Evolutionary conservation across 2,888 invertebrate species (phyloP), one percentile per base, ranked within the genome.

Genomic region (Diarsia rubi): DNA sequence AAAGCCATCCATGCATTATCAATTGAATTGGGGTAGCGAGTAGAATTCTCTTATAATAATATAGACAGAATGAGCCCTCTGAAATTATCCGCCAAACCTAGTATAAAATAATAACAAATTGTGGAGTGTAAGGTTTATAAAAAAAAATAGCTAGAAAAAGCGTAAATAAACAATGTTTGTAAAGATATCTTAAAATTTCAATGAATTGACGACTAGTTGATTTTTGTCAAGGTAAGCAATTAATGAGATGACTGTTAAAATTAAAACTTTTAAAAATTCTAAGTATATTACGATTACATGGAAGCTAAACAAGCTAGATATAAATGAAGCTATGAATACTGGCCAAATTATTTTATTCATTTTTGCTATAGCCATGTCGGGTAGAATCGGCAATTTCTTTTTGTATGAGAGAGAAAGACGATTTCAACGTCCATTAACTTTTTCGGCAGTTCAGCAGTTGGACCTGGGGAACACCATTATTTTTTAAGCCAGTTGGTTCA

Each of bases 181-280:
- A 31, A 76, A 67, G n/a, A 21, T 78, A 45, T 27, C 9, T 52
- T 27, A 60, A 24, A 66, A 16, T 65, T 19, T 62, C 16, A 54
- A 19, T 71, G 12, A 24, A n/a, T 31, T 52, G 19, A 19, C 21
- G 49, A 37, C 19, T 37, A 57, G 8, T 72, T n/a, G 9, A 47
- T 72, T 79, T 65, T n/a, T 21, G 27, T 65, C 52, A 27, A 31
- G 16, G 37, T 14, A 66, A 79, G 73, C 80, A 62, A 73, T 79
- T 42, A 45, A 79, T 79, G 79, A 66, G 21, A 14, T 59, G 59
- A 62, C 59, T 14, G 16, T 24, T 16, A 14, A 14, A 16, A 44
- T 19, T 49, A 1, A 47, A 66, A 21, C 19, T 1, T 24, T 44
- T 9, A 57, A 47, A 59, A 0, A 65, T 42, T 42, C 47, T 37